Percentiles rank a stretch among this genome's conserved stretches.
Evolutionary conservation across 2,113 vertebrate species (phyloP).

Genomic region (Sinocyclocheilus anshuiensis): DNA sequence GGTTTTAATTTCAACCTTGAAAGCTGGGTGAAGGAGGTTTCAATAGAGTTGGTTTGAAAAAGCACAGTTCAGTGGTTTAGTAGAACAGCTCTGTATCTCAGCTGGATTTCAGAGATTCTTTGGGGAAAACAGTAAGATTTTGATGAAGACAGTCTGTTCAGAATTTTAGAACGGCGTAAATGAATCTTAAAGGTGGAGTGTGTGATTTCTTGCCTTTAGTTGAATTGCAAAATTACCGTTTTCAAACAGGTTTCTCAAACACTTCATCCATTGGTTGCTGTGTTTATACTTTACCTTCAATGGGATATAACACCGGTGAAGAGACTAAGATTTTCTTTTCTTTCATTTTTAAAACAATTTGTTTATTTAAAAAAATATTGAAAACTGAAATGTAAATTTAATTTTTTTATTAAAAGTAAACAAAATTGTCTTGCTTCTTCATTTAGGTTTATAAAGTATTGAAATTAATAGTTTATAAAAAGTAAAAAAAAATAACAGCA

Average conservation of each 20-base stretch:
- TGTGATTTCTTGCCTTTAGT: background rate
- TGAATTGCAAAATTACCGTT: background rate
- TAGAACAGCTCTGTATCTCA: background rate
- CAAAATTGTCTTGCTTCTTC: background rate
- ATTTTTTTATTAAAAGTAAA: background rate
- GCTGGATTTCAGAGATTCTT: background rate
- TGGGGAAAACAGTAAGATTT: background rate
- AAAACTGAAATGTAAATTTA: no score
- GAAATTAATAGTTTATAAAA: no score
- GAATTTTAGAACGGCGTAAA: background rate
- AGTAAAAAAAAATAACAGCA: no score
- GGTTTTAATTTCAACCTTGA: background rate
- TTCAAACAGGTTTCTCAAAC: background rate
- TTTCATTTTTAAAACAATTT: background rate
- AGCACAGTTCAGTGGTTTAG: conserved; percentile 7
- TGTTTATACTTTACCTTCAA: background rate
- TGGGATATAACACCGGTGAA: no score
- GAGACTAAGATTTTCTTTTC: background rate
- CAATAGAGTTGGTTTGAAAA: background rate
- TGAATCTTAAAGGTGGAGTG: background rate
- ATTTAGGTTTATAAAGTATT: background rate
- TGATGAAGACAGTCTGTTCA: background rate
- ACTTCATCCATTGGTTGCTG: background rate
- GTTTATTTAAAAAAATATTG: no score
- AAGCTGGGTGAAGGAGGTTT: background rate